phyloP scores from a whole-genome alignment of 2,888 invertebrate species.

The Diloba caeruleocephala region DNA sequence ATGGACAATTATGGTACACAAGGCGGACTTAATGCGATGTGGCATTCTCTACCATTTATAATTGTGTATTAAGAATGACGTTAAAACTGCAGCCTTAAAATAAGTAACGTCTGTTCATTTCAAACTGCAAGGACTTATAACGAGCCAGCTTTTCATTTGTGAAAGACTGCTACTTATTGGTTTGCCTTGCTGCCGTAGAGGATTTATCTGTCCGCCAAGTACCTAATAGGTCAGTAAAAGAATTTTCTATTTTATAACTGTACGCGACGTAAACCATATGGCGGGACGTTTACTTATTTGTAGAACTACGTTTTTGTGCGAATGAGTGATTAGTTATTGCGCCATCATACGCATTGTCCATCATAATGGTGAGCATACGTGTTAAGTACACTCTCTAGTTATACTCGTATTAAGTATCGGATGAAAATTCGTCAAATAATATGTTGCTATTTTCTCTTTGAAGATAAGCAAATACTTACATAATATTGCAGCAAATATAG shows the following conservation, averaged over 20 bases:
- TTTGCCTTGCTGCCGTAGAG: not conserved
- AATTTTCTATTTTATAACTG: slow-evolving; percentile 15
- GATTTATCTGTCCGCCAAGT: slow-evolving; percentile 1
- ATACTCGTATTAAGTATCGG: slow-evolving; percentile 1
- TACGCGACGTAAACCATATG: slow-evolving; percentile 11
- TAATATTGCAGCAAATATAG: too few species aligned
- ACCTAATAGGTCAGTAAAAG: slow-evolving; percentile 9
- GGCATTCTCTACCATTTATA: too few species aligned
- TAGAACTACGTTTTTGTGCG: slow-evolving; percentile 21
- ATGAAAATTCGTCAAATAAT: too few species aligned
- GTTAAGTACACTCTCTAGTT: too few species aligned
- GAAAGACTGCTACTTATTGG: not conserved
- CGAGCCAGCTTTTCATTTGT: slow-evolving; percentile 4
- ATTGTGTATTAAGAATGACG: too few species aligned
- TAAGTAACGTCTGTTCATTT: not conserved
- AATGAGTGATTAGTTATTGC: slow-evolving; percentile 3
- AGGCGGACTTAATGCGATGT: too few species aligned
- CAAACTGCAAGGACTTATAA: not conserved
- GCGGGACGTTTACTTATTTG: slow-evolving; percentile 26
- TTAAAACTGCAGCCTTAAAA: not conserved
- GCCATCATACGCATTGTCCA: too few species aligned
- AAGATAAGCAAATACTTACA: too few species aligned
- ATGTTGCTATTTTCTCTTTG: too few species aligned
- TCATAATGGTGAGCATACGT: too few species aligned
- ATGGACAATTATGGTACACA: too few species aligned